Evolutionary conservation across 2,888 invertebrate genomes (phyloP), one percentile per base, ranked within the genome.

Genomic region (Actias luna): DNA sequence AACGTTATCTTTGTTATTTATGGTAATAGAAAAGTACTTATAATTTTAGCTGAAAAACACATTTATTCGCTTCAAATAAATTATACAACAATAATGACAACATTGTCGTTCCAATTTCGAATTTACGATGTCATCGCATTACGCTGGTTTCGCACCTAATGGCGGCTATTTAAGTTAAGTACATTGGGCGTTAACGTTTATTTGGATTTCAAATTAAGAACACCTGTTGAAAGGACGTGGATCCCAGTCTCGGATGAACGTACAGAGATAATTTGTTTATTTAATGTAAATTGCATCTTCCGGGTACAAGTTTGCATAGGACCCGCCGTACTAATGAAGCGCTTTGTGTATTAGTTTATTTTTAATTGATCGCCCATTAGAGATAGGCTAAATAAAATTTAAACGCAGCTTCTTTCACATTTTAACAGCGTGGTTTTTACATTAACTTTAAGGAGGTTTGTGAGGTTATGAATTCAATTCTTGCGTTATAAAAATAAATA

Each of bases 171-270:
- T 80, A 70, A 71, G 68, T 71, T 71, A 73, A 73, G 78, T 78
- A 78, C 79, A 73, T 72, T 69, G 69, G 67, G 68, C 74, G 75
- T 82, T 79, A 83, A 72, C 79, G 77, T 83, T 84, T 85, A 85
- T 88, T 89, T 86, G 83, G 83, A 84, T 83, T 84, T 76, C 79
- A 84, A 89, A 89, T 88, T 84, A 85, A 80, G 77, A 78, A 79
- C 89, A 89, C 89, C 89, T 89, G 89, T 89, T 89, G 88, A 77
- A 68, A 72, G 68, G 66, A 70, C 71, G 27, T 64, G 59, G 62
- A 61, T 67, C 66, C 60, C 73, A 66, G 70, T 73, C 69, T 71
- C 67, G 75, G 72, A 73, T 72, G 66, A 69, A 71, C 67, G 66
- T 68, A 69, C 77, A n/a, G 42, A 72, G 82, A 85, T 81, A 85